Evolutionary conservation across 2,113 vertebrate genomes (phyloP).

Genomic region (Rhabdornis inornatus): DNA sequence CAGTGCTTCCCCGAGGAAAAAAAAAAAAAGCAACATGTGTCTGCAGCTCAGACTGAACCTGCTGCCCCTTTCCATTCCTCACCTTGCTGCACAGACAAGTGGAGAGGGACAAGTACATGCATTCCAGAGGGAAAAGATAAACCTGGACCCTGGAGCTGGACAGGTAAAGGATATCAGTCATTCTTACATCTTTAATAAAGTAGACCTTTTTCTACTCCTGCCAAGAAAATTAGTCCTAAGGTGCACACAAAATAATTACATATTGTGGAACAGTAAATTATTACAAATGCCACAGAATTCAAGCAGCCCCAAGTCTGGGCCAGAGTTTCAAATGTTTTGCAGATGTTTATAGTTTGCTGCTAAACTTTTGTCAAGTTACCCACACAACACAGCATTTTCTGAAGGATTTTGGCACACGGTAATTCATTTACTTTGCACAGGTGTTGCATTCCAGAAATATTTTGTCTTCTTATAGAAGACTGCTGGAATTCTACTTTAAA

Average conservation of each 20-base stretch:
- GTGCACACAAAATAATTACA: constrained; percentile 51
- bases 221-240: constrained; percentile 59
- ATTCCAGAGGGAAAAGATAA: constrained; percentile 19
- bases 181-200: neutral
- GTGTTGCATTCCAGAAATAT: constrained; percentile 73
- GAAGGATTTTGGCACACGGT: neutral
- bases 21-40: neutral
- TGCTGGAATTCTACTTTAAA: constrained; percentile 61
- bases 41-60: neutral
- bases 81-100: neutral
- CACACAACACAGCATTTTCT: constrained; percentile 3
- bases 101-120: neutral
- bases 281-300: constrained; percentile 13
- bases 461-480: constrained; percentile 63
- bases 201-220: neutral
- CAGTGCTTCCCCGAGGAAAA: neutral
- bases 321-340: constrained; percentile 48
- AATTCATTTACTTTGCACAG: constrained; percentile 57
- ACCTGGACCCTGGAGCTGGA: neutral
- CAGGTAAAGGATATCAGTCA: constrained; percentile 13
- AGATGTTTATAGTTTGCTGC: constrained; percentile 49
- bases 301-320: constrained; percentile 9
- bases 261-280: constrained; percentile 40
- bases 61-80: neutral
- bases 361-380: constrained; percentile 36